Base-by-base conservation (phyloP, 2,797 vertebrate species). In the Urosaurus nigricauda region DNA sequence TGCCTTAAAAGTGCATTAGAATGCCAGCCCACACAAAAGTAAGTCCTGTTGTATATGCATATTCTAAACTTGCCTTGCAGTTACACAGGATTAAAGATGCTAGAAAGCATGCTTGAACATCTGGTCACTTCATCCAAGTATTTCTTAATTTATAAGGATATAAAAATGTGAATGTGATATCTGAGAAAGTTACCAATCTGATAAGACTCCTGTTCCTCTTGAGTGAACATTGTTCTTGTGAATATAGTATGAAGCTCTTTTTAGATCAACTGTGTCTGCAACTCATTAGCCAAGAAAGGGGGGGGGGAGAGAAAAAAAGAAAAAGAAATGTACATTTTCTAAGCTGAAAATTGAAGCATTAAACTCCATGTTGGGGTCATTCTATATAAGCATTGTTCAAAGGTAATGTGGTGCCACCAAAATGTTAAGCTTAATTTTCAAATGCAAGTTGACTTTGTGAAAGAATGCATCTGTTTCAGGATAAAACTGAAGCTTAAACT, bases 121-220 rank as follows among this genome's bases (percentile, higher is more conserved):
- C 96, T 96, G 95, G 96, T 95, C 94, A 94, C 90, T 96, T 96
- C 92, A 84, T 96, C 96, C 93, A 89, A 91, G 90, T 95, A 95
- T 93, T 96, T 95, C 93, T 96, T 96, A 96, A 96, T 96, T 97
- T 96, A 96, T 96, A 96, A 96, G 94, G 88, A 91, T 93, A 95
- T 96, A 94, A 97, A 97, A 96, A 95, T 95, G 95, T 95, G 91
- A 96, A 95, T 90, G 90, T 92, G 86, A 86, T 93, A 90, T 95
- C 95, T 26, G 43, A 96, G 92, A 94, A 95, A 95, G 91, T 94
- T 83, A 3, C 93, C 93, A 93, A 77, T 94, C 92, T 93, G 93
- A 95, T 93, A 95, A 94, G 91, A 83, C 84, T 94, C 87, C 91
- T 24, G 0, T 95, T 94, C 93, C 93, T 70, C 94, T 92, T 94